These are phyloP conservation scores for Melanotaenia nigrans DNA, from an alignment of 2,797 vertebrate genomes.

Conservation along the genomic window DNA sequence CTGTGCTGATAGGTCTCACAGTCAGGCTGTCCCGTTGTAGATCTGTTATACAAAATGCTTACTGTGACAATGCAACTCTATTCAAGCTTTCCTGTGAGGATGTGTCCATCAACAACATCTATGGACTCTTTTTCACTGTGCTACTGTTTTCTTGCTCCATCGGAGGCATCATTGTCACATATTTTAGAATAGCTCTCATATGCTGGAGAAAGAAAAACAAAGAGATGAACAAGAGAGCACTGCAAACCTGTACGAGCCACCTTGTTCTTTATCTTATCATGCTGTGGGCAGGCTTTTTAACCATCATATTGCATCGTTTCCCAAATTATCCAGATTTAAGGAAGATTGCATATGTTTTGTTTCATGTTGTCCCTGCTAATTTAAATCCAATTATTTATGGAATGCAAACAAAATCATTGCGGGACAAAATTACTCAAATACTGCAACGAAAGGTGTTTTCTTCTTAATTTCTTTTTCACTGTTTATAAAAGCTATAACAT, in stretches of 20 bases:
- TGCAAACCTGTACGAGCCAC: conserved; percentile 75
- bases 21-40: conserved; percentile 67
- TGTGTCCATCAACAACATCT: conserved; percentile 74
- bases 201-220: conserved; percentile 75
- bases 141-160: conserved; percentile 70
- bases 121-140: conserved; percentile 73
- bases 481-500: neutral
- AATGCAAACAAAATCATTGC: conserved; percentile 64
- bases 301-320: conserved; percentile 72
- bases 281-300: conserved; percentile 71
- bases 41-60: conserved; percentile 62
- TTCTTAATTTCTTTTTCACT: neutral
- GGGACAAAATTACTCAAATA: conserved; percentile 63
- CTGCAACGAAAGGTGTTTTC: conserved; percentile 52
- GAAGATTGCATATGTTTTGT: conserved; percentile 67
- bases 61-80: conserved; percentile 74
- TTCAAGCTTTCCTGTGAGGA: conserved; percentile 78
- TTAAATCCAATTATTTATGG: conserved; percentile 77
- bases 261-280: conserved; percentile 74
- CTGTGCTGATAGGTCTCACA: conserved; percentile 70
- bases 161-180: conserved; percentile 66
- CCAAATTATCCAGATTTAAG: conserved; percentile 66
- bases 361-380: conserved; percentile 72
- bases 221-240: conserved; percentile 66
- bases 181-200: conserved; percentile 68